Conservation (phyloP, 2,888 invertebrate species). For the Melieria crassipennis region DNA sequence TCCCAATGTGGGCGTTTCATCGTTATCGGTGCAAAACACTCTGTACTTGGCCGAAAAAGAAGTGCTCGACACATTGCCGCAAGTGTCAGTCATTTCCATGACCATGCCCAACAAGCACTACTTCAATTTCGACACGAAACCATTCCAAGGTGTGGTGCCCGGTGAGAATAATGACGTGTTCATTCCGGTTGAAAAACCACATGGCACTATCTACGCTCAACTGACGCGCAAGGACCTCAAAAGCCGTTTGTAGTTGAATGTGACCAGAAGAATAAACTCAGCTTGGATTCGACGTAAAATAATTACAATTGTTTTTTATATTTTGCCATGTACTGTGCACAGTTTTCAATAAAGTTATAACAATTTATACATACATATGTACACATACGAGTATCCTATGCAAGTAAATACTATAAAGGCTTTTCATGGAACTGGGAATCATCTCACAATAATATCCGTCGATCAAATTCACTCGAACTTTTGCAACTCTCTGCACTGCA, state of each 20-base stretch:
- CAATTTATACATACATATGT: too few relatives aligned
- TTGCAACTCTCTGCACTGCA: too few relatives aligned
- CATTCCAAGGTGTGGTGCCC: slow-evolving; percentile 75
- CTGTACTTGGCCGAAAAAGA: slow-evolving; percentile 77
- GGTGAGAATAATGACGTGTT: slow-evolving; percentile 77
- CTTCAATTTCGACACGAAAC: slow-evolving; percentile 77
- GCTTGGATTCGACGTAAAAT: too few relatives aligned
- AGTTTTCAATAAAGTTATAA: too few relatives aligned
- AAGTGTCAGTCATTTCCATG: slow-evolving; percentile 78
- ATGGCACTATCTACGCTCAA: slow-evolving; percentile 79
- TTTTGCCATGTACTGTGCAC: too few relatives aligned
- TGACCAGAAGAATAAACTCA: too few relatives aligned
- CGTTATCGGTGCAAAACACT: slow-evolving; percentile 83
- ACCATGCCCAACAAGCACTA: slow-evolving; percentile 86
- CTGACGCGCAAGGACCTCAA: slow-evolving; percentile 68
- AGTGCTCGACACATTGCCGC: slow-evolving; percentile 74
- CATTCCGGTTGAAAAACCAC: slow-evolving; percentile 80
- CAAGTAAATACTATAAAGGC: too few relatives aligned
- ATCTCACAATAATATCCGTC: too few relatives aligned
- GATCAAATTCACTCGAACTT: too few relatives aligned
- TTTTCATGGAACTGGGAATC: too few relatives aligned
- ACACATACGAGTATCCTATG: too few relatives aligned
- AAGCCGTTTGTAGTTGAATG: slow-evolving; percentile 53
- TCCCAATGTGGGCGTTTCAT: slow-evolving; percentile 75
- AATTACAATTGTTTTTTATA: too few relatives aligned